Base-by-base conservation (phyloP, 1,140 invertebrate genomes). In the Leptinotarsa undecemlineata region DNA sequence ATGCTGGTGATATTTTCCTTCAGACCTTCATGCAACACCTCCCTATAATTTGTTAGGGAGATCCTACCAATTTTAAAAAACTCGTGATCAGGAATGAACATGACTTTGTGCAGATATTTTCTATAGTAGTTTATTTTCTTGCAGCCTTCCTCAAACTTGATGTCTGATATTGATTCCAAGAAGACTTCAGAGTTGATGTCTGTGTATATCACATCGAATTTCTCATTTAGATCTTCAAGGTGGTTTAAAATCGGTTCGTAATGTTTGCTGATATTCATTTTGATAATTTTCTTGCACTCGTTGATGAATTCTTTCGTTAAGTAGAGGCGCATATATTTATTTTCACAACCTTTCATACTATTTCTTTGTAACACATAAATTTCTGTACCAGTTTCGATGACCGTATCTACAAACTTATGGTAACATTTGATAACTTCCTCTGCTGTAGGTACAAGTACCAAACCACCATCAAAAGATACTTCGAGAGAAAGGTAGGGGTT, bases 281-380 rank as follows among this genome's bases (percentile, higher is more conserved):
- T 47, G 68, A 81, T 79, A 13, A 74, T 42, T 48, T 68, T 48
- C 21, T 80, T 75, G 42, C 75, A 74, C 8, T 77, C 69, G 13
- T 67, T 21, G 14, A 82, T 72, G 71, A 82, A 82, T 33, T 82
- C 78, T 13, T 80, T 23, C 1, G 81, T 82, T 68, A 82, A 42
- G 72, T 76, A 80, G 2, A 81, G 64, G 23, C 63, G 67, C 11
- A 81, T 77, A 42, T 60, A 73, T 76, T 76, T 79, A 8, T 72
- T 73, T 20, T 76, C 68, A 21, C 64, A 77, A 14, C 76, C 76
- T 67, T 78, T 79, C 20, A 69, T 85, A 81, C 69, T 66, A 21
- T 76, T 73, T 63, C 71, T 78, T 68, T 77, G 71, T 47, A 80
- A 72, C 14, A 70, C 74, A 33, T 75, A 68, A 14, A 79, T 71